These are phyloP conservation scores for Chymomyza procnemis DNA, from an alignment of 2,888 invertebrate genomes.

Conservation along the genomic window DNA sequence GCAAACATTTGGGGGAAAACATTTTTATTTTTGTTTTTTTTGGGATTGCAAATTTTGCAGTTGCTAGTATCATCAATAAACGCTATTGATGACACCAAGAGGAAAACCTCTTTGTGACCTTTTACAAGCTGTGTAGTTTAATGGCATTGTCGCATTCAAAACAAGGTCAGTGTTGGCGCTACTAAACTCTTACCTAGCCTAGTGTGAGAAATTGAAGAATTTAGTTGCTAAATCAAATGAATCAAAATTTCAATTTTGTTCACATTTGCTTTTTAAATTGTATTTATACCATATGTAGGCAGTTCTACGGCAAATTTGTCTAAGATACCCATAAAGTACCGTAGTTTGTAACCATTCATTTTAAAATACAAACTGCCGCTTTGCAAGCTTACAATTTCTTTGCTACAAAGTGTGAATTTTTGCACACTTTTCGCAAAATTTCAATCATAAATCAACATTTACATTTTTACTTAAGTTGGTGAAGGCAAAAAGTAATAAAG, in stretches of 20 bases:
- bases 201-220: too few species aligned
- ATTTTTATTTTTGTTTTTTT: background rate
- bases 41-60: background rate
- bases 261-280: too few species aligned
- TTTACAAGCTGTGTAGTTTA: background rate
- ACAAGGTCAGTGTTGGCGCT: too few species aligned
- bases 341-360: too few species aligned
- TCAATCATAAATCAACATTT: constrained; percentile 55
- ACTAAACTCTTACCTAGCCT: too few species aligned
- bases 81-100: background rate
- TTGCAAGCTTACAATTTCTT: background rate
- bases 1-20: background rate
- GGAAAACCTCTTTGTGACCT: background rate
- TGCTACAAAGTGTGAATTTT: background rate
- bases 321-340: too few species aligned
- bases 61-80: background rate
- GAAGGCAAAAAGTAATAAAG: constrained; percentile 20
- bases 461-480: constrained; percentile 37
- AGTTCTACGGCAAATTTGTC: too few species aligned
- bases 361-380: too few species aligned
- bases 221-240: too few species aligned
- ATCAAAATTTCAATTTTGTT: too few species aligned
- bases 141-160: background rate
- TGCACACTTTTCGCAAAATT: constrained; percentile 35
- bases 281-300: too few species aligned